Conservation (phyloP, 2,113 vertebrate genomes). For the Chionomys nivalis region DNA sequence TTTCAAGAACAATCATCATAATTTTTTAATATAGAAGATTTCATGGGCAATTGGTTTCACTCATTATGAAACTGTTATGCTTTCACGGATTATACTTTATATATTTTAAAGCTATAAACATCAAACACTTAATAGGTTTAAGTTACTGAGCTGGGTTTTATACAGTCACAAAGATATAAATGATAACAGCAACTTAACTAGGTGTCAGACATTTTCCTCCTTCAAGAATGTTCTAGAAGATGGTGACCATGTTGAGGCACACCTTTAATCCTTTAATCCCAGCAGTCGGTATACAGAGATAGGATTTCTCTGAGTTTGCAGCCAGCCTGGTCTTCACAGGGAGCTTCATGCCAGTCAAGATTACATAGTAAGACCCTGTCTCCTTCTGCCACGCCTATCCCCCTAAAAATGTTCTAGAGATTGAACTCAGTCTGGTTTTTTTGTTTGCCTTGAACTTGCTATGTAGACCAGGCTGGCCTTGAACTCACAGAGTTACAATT, state of each 20-base stretch:
- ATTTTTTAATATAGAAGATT: background rate
- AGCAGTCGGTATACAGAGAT: background rate
- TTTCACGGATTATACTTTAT: background rate
- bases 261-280: background rate
- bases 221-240: background rate
- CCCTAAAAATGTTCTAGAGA: background rate
- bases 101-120: slow-evolving; percentile 51
- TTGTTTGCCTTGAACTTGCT: background rate
- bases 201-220: background rate
- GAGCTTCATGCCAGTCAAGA: background rate
- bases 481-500: background rate
- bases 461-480: background rate
- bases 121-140: slow-evolving; percentile 34
- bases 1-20: slow-evolving; percentile 27
- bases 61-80: slow-evolving; percentile 10
- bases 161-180: slow-evolving; percentile 15
- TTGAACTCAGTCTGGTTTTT: background rate
- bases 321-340: background rate
- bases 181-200: background rate
- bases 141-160: slow-evolving; percentile 28
- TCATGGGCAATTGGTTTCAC: background rate
- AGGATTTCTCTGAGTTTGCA: background rate
- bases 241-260: background rate
- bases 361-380: background rate
- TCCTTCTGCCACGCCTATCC: background rate